phyloP scores from a whole-genome alignment of 2,888 invertebrate species.

The Theretra japonica region DNA sequence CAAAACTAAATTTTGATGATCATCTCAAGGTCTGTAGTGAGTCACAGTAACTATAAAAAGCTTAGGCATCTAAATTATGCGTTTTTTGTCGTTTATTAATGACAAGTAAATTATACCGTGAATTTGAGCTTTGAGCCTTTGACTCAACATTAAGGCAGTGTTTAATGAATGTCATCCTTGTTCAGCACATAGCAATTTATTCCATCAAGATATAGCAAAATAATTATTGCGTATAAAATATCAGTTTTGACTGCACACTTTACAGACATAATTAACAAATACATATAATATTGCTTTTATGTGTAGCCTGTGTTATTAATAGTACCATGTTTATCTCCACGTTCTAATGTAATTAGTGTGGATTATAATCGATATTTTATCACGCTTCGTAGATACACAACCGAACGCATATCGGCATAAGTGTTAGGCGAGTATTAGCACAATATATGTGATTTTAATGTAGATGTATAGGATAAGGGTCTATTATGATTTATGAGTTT shows the following conservation, averaged over 20 bases:
- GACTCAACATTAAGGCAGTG: too few relatives aligned
- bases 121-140: too few relatives aligned
- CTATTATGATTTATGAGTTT: neutral
- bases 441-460: constrained; percentile 22
- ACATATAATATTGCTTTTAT: constrained; percentile 4
- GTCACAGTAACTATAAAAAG: too few relatives aligned
- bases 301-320: constrained; percentile 19
- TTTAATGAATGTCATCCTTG: too few relatives aligned
- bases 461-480: neutral
- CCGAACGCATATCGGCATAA: constrained; percentile 18
- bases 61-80: too few relatives aligned
- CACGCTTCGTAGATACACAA: constrained; percentile 7
- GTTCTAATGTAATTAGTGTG: constrained; percentile 6
- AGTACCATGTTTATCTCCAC: neutral
- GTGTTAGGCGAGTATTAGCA: constrained; percentile 24
- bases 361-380: neutral
- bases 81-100: too few relatives aligned
- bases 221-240: too few relatives aligned
- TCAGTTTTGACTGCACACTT: neutral
- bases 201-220: too few relatives aligned
- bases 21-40: too few relatives aligned
- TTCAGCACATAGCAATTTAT: too few relatives aligned
- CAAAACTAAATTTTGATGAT: too few relatives aligned
- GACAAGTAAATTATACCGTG: too few relatives aligned
- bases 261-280: neutral